Conservation (phyloP, 2,888 invertebrate genomes). For the Ganaspis brasiliensis region DNA sequence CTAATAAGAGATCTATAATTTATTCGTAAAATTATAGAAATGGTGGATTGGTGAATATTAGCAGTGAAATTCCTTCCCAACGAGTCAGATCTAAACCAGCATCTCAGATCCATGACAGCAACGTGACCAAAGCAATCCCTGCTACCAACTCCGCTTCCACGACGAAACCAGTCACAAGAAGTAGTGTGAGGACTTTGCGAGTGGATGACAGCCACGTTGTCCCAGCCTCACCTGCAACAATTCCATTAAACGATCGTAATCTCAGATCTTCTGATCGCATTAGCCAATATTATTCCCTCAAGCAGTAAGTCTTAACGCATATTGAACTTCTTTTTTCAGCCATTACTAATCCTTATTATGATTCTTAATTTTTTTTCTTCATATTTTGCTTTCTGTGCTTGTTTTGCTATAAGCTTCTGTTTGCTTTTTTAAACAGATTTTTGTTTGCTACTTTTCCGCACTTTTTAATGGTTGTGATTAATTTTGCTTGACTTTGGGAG, state of each 20-base stretch:
- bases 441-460: slow-evolving; percentile 3
- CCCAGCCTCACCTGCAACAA: slow-evolving; percentile 66
- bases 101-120: slow-evolving; percentile 69
- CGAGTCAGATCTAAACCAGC: slow-evolving; percentile 74
- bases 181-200: slow-evolving; percentile 71
- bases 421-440: background rate
- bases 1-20: background rate
- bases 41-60: slow-evolving; percentile 72
- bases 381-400: slow-evolving; percentile 1
- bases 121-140: slow-evolving; percentile 61
- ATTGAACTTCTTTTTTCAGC: slow-evolving; percentile 12
- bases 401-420: slow-evolving; percentile 5
- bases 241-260: slow-evolving; percentile 56
- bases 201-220: slow-evolving; percentile 58
- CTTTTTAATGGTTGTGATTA: slow-evolving; percentile 19
- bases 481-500: slow-evolving; percentile 15
- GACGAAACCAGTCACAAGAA: slow-evolving; percentile 75
- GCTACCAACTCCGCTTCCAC: slow-evolving; percentile 66
- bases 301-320: slow-evolving; percentile 75
- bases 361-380: slow-evolving; percentile 16
- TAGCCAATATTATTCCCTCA: slow-evolving; percentile 74
- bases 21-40: slow-evolving; percentile 69
- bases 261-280: slow-evolving; percentile 76
- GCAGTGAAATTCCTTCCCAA: slow-evolving; percentile 71
- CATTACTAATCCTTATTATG: slow-evolving; percentile 13